Percentiles rank a stretch among this genome's conserved stretches.
Evolutionary conservation across 2,113 vertebrate genomes (phyloP).

Genomic region (Callipepla squamata): DNA sequence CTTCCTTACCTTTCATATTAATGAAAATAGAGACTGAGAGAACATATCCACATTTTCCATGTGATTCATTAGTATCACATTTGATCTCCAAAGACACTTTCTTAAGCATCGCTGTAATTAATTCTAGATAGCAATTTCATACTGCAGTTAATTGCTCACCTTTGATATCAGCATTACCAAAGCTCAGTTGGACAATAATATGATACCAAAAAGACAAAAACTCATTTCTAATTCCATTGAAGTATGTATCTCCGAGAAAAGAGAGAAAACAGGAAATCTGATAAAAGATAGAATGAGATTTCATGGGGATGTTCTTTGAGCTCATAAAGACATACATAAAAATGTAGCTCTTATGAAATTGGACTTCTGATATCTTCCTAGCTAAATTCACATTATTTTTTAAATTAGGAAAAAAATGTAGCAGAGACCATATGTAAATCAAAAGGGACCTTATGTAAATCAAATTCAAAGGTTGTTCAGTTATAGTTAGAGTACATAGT

Average conservation of each 20-base stretch:
- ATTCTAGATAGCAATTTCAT: not conserved
- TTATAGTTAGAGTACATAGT: not conserved
- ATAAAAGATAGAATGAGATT: not conserved
- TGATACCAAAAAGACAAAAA: not conserved
- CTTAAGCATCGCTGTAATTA: not conserved
- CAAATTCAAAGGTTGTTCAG: accelerated
- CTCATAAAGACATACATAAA: not conserved
- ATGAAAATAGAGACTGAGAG: not conserved
- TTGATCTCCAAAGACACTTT: not conserved
- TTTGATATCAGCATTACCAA: not conserved
- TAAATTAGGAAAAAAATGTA: not conserved
- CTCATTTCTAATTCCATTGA: not conserved
- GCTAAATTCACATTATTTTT: not conserved
- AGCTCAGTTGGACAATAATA: not conserved
- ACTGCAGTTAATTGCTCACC: not conserved
- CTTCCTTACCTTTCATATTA: not conserved
- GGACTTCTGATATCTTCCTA: not conserved
- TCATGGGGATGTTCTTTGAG: not conserved
- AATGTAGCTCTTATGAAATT: not conserved
- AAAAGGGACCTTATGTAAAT: accelerated
- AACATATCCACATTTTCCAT: not conserved
- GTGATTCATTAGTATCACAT: not conserved
- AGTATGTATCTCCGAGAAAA: not conserved
- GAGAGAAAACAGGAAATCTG: not conserved
- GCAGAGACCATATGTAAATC: accelerated